Evolutionary conservation across 2,888 invertebrate genomes (phyloP).

Genomic region (Eupithecia dodoneata): DNA sequence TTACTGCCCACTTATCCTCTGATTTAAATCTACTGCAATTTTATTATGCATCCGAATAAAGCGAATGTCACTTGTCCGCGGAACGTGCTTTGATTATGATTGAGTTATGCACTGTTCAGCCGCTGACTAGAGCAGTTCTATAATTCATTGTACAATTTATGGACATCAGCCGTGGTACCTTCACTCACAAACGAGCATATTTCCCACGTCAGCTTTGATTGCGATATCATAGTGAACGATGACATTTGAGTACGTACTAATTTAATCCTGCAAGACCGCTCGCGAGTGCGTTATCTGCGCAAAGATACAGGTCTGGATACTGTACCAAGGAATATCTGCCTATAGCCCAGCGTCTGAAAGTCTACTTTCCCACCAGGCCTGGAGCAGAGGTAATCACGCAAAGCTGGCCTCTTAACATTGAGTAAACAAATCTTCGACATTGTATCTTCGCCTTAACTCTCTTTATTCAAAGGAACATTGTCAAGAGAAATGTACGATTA

Average conservation of each 20-base stretch:
- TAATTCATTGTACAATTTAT: constrained; percentile 81
- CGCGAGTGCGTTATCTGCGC: constrained; percentile 64
- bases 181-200: constrained; percentile 79
- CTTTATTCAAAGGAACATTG: constrained; percentile 82
- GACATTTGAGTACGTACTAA: constrained; percentile 78
- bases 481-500: constrained; percentile 83
- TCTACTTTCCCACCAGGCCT: constrained; percentile 62
- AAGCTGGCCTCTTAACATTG: constrained; percentile 71
- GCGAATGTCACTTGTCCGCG: constrained; percentile 44
- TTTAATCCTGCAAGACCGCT: constrained; percentile 68
- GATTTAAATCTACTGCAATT: constrained; percentile 35
- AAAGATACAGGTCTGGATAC: constrained; percentile 61
- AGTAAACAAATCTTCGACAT: constrained; percentile 82
- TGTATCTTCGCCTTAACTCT: constrained; percentile 81
- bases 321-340: constrained; percentile 57
- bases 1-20: constrained; percentile 48
- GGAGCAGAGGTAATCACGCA: constrained; percentile 68
- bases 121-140: constrained; percentile 63
- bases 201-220: constrained; percentile 83
- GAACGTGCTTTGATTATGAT: constrained; percentile 62
- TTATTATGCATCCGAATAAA: constrained; percentile 37
- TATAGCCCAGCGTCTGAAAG: constrained; percentile 63
- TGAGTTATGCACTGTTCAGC: constrained; percentile 69
- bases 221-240: constrained; percentile 80
- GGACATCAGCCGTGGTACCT: constrained; percentile 63